phyloP scores from a whole-genome alignment of 30 jellyfish, hydroid and myxozoan species.

The Haliclystus octoradiatus region DNA sequence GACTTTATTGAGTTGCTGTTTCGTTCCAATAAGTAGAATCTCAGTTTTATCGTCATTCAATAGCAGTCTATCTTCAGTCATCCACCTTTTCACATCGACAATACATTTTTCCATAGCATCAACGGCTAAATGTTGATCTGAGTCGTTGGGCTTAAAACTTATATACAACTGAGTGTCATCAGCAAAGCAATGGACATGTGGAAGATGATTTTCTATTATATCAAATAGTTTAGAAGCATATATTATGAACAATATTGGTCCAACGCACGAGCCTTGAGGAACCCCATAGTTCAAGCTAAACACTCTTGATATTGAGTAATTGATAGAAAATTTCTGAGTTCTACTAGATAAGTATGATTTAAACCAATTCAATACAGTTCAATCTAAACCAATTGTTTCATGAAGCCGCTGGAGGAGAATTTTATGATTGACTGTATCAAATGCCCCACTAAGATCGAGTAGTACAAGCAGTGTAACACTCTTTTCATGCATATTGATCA shows the following conservation, averaged over 20 bases:
- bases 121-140: no score
- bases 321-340: not conserved
- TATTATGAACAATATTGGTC: no score
- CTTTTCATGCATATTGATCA: conserved; percentile 11
- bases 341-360: conserved; percentile 21
- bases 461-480: conserved; percentile 15
- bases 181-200: conserved; percentile 12
- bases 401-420: not conserved
- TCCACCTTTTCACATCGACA: no score
- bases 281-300: conserved; percentile 26
- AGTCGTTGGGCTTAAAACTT: no score
- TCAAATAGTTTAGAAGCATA: no score
- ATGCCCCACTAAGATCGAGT: conserved; percentile 21
- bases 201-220: no score
- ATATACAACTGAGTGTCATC: conserved; percentile 40
- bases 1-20: no score
- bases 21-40: no score
- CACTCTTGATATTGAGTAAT: conserved; percentile 7
- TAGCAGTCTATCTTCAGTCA: no score
- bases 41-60: no score
- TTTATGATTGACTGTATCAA: conserved; percentile 20
- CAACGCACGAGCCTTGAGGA: conserved; percentile 31
- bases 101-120: no score
- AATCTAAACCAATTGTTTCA: conserved; percentile 4
- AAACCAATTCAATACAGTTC: conserved; percentile 27